Percentiles rank a stretch among this genome's conserved stretches.
phyloP scores from a whole-genome alignment of 2,888 invertebrate genomes.

The Drosophila barbarae region DNA sequence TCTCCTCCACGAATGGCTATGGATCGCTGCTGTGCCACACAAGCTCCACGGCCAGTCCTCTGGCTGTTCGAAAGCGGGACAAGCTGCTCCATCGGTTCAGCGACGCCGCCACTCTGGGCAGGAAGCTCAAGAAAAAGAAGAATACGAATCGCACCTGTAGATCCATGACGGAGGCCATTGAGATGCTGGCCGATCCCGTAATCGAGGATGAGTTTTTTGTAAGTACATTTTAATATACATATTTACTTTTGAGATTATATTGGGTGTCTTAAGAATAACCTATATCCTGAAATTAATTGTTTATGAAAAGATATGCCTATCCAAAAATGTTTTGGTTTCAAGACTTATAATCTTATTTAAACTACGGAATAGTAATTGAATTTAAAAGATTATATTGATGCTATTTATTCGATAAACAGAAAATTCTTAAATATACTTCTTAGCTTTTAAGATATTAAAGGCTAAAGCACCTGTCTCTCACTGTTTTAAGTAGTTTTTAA shows the following conservation, averaged over 20 bases:
- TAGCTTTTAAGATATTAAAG: too few species aligned
- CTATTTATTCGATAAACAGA: too few species aligned
- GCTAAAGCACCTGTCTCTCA: not conserved
- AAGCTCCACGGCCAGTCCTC: conserved; percentile 77
- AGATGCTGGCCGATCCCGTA: conserved; percentile 80
- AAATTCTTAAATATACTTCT: not conserved
- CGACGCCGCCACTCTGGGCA: conserved; percentile 80
- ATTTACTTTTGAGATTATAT: not conserved
- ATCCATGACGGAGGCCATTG: conserved; percentile 80
- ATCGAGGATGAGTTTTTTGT: conserved; percentile 80
- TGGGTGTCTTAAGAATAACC: not conserved
- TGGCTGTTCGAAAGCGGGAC: conserved; percentile 78
- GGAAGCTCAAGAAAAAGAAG: conserved; percentile 79
- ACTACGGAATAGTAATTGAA: not conserved
- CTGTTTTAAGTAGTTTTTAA: not conserved
- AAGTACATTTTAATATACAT: conserved; percentile 67
- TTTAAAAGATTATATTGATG: not conserved
- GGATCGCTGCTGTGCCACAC: conserved; percentile 77
- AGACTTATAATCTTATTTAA: not conserved
- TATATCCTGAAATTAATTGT: not conserved
- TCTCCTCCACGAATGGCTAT: conserved; percentile 66
- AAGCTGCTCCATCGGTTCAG: conserved; percentile 79
- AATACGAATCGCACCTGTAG: conserved; percentile 79
- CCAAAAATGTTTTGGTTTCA: too few species aligned
- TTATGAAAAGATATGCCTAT: too few species aligned